These are phyloP conservation scores for Caenorhabditis becei DNA, from an alignment of 2,888 invertebrate species.

Conservation along the genomic window DNA sequence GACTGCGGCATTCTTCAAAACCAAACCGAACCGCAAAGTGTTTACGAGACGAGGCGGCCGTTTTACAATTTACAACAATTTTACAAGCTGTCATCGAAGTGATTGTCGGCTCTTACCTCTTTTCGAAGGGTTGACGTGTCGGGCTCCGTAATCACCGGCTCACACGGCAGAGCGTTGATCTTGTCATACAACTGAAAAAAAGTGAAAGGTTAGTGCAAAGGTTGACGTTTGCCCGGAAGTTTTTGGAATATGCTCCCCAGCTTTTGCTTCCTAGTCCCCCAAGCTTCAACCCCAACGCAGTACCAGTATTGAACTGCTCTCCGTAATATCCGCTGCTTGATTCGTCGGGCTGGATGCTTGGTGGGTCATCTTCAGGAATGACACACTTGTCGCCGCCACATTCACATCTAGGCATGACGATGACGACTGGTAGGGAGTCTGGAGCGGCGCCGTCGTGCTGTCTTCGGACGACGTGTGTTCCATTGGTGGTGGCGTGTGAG, in stretches of 20 bases:
- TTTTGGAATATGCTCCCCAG: neutral
- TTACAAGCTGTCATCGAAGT: constrained; percentile 47
- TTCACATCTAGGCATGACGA: constrained; percentile 61
- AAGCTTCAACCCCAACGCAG: neutral
- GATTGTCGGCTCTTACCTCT: constrained; percentile 70
- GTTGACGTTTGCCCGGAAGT: constrained; percentile 4
- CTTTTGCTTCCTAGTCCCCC: neutral
- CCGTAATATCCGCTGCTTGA: constrained; percentile 62
- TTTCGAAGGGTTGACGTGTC: constrained; percentile 74
- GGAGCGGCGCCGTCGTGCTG: constrained; percentile 44
- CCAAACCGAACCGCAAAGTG: constrained; percentile 30
- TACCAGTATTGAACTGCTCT: constrained; percentile 63
- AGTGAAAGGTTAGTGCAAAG: constrained; percentile 34
- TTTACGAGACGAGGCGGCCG: constrained; percentile 23
- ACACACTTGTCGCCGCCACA: constrained; percentile 54
- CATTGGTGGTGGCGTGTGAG: constrained; percentile 42
- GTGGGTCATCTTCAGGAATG: constrained; percentile 37
- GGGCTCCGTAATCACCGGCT: constrained; percentile 72
- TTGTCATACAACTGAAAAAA: constrained; percentile 81
- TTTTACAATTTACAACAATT: neutral
- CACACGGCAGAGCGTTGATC: constrained; percentile 75
- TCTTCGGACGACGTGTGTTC: constrained; percentile 53
- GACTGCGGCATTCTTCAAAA: no score
- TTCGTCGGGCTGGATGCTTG: constrained; percentile 59
- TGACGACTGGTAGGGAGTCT: constrained; percentile 50